Evolutionary conservation across 2,797 vertebrate genomes (phyloP).

Genomic region (Epinephelus awoara): DNA sequence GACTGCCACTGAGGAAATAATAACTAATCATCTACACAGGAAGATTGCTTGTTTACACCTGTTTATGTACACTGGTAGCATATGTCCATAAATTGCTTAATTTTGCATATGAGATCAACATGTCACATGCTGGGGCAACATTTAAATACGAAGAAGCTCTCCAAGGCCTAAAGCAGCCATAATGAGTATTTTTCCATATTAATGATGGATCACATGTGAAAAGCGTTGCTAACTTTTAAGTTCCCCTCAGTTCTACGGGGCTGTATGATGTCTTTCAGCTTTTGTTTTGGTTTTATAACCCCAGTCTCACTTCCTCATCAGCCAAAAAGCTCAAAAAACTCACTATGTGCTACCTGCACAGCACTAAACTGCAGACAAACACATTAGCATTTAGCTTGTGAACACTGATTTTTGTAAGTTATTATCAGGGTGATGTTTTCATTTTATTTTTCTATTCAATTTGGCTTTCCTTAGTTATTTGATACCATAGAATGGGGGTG

Average conservation of each 20-base stretch:
- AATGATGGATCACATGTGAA: background rate
- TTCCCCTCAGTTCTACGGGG: background rate
- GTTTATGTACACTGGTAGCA: conserved; percentile 30
- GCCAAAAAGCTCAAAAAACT: background rate
- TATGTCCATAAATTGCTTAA: conserved; percentile 36
- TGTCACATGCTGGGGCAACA: conserved; percentile 17
- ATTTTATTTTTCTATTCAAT: too few species aligned
- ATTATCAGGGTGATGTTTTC: too few species aligned
- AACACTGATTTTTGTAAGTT: too few species aligned
- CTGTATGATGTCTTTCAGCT: background rate
- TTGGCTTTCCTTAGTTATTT: too few species aligned
- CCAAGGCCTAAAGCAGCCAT: background rate
- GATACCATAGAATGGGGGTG: too few species aligned
- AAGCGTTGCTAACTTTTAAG: background rate
- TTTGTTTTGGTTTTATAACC: conserved; percentile 13
- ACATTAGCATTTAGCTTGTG: background rate
- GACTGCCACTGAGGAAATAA: conserved; percentile 43
- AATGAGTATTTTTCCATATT: background rate
- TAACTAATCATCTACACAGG: conserved; percentile 22
- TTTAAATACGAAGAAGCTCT: conserved; percentile 42
- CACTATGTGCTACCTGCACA: background rate
- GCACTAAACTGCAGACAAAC: background rate
- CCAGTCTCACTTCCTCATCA: background rate
- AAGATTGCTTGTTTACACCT: conserved; percentile 41
- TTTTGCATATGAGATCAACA: conserved; percentile 15